phyloP scores from a whole-genome alignment of 2,888 invertebrate genomes.

The Athalia circularis region DNA sequence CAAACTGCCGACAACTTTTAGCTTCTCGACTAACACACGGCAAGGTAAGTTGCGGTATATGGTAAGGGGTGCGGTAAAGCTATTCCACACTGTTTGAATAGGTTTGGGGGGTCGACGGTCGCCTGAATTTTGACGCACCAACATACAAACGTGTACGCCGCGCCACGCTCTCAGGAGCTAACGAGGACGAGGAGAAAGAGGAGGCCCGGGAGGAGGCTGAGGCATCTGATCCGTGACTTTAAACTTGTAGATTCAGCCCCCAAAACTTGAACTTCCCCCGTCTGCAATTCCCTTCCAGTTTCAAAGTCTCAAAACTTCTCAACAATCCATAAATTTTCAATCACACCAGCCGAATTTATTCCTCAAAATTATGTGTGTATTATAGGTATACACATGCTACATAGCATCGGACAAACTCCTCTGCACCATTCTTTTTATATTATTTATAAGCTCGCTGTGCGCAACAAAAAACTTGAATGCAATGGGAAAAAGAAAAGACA shows the following conservation, averaged over 20 bases:
- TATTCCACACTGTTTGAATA: constrained; percentile 41
- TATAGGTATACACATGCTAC: no score
- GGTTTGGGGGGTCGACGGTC: constrained; percentile 40
- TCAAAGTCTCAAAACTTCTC: constrained; percentile 10
- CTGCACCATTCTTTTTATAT: no score
- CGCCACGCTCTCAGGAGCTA: constrained; percentile 13
- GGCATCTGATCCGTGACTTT: not conserved
- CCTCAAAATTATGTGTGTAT: no score
- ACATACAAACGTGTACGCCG: constrained; percentile 26
- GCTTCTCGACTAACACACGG: constrained; percentile 24
- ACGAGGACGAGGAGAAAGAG: no score
- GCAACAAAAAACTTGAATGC: no score
- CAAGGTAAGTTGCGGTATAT: not conserved
- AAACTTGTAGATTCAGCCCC: not conserved
- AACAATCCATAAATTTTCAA: not conserved
- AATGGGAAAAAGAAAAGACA: no score
- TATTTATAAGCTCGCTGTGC: no score
- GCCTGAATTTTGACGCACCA: constrained; percentile 41
- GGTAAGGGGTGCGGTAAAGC: constrained; percentile 33
- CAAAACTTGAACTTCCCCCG: not conserved
- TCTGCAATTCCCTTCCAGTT: not conserved
- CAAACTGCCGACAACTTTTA: constrained; percentile 39
- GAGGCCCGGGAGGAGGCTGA: no score
- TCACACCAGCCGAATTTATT: no score
- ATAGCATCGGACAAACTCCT: no score